These are phyloP conservation scores for Zhuqinia jingwanae DNA, from an alignment of 2,888 invertebrate species.

Conservation along the genomic window DNA sequence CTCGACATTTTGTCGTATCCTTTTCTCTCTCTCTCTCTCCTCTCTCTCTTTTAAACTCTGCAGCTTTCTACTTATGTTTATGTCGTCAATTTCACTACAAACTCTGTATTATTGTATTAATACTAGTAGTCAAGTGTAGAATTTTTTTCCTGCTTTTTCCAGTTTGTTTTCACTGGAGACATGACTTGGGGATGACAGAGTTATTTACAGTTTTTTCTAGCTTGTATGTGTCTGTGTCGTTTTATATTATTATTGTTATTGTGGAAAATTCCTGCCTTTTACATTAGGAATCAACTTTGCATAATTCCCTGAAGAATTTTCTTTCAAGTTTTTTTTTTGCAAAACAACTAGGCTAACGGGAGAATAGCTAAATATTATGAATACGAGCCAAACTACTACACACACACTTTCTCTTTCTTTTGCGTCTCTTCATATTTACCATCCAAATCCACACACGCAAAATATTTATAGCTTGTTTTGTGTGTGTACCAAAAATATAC, in stretches of 20 bases:
- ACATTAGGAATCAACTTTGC: conserved; percentile 70
- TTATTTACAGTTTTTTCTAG: conserved; percentile 69
- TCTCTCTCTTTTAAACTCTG: neutral
- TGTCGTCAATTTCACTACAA: conserved; percentile 32
- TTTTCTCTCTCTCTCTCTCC: no score
- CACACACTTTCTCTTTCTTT: neutral
- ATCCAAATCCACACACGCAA: neutral
- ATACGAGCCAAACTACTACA: conserved; percentile 40
- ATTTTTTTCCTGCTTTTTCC: neutral
- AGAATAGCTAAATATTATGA: neutral
- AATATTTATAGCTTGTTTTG: conserved; percentile 36
- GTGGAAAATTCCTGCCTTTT: conserved; percentile 67
- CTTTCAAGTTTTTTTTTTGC: conserved; percentile 64
- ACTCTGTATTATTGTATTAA: neutral
- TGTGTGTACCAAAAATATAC: neutral
- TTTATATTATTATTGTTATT: conserved; percentile 57
- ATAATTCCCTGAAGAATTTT: conserved; percentile 66
- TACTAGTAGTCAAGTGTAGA: neutral
- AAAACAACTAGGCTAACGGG: conserved; percentile 41
- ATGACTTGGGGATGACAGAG: conserved; percentile 61
- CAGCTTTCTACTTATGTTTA: neutral
- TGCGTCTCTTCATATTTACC: neutral
- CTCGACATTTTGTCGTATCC: conserved; percentile 41
- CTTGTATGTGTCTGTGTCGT: conserved; percentile 30
- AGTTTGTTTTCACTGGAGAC: conserved; percentile 27